phyloP scores from a whole-genome alignment of 1,140 invertebrate genomes.

The Brachionus asplanchnoidis region DNA sequence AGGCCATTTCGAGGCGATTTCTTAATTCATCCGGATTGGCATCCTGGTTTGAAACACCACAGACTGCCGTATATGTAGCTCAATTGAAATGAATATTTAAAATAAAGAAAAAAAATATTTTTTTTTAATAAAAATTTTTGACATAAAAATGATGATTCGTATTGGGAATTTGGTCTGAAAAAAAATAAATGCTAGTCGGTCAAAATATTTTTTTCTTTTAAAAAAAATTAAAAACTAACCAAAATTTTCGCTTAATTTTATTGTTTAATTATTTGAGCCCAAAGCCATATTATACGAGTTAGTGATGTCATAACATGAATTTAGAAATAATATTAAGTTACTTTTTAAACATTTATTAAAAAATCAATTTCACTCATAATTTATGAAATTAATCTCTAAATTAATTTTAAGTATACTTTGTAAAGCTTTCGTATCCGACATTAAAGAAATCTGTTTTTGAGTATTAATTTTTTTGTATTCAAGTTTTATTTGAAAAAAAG shows the following conservation, averaged over 20 bases:
- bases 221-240: neutral
- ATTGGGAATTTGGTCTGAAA: neutral
- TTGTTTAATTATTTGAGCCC: neutral
- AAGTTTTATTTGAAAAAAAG: too few species aligned
- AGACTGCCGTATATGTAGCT: slow-evolving; percentile 43
- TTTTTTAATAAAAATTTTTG: slow-evolving; percentile 1
- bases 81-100: neutral
- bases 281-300: neutral
- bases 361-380: neutral
- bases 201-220: neutral
- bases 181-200: neutral
- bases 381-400: neutral
- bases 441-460: neutral
- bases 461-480: too few species aligned
- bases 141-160: neutral
- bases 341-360: neutral
- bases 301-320: neutral
- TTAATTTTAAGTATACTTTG: neutral
- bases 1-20: slow-evolving; percentile 47
- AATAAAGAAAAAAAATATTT: neutral
- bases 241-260: neutral
- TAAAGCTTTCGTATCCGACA: neutral
- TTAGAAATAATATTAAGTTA: neutral
- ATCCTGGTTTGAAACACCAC: slow-evolving; percentile 47
- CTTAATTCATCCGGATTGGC: slow-evolving; percentile 50